Evolutionary conservation across 1,140 invertebrate genomes (phyloP).

Genomic region (Euglossa dilemma): DNA sequence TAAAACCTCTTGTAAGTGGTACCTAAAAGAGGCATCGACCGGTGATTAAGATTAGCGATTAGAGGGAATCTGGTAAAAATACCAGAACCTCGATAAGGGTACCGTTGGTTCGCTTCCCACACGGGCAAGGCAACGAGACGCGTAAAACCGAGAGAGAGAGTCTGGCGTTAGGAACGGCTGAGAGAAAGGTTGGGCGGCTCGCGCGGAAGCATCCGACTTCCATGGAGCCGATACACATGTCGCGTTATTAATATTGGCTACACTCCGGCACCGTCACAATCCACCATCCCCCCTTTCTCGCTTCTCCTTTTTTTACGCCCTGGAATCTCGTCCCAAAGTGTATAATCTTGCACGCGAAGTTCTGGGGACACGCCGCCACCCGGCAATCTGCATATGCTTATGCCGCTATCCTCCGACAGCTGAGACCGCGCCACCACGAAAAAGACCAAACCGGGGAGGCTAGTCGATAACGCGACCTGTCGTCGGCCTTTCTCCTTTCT

Average conservation of each 20-base stretch:
- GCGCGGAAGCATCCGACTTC: conserved; percentile 59
- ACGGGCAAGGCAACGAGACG: conserved; percentile 6
- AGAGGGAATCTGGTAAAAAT: conserved; percentile 28
- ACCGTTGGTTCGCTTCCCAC: conserved; percentile 40
- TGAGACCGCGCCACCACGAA: conserved; percentile 34
- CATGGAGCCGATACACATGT: conserved; percentile 68
- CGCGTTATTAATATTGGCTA: conserved; percentile 74
- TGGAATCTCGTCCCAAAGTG: conserved; percentile 70
- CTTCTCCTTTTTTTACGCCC: conserved; percentile 52
- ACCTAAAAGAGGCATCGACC: conserved; percentile 14
- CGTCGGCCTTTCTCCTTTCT: conserved; percentile 33
- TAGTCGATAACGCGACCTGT: conserved; percentile 52
- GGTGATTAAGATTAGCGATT: conserved; percentile 49
- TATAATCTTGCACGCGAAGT: conserved; percentile 74
- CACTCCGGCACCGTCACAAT: conserved; percentile 48
- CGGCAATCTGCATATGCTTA: conserved; percentile 75
- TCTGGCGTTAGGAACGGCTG: conserved; percentile 29
- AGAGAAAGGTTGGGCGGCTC: conserved; percentile 40
- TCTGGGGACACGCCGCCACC: conserved; percentile 70
- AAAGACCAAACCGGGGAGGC: conserved; percentile 7
- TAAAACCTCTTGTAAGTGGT: not conserved
- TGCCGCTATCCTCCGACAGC: conserved; percentile 36
- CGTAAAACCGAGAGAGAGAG: conserved; percentile 50
- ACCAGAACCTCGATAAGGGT: conserved; percentile 36
- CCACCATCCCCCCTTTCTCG: conserved; percentile 1